Conservation (phyloP, 1,140 invertebrate genomes). For the Dendrolimus punctatus region DNA sequence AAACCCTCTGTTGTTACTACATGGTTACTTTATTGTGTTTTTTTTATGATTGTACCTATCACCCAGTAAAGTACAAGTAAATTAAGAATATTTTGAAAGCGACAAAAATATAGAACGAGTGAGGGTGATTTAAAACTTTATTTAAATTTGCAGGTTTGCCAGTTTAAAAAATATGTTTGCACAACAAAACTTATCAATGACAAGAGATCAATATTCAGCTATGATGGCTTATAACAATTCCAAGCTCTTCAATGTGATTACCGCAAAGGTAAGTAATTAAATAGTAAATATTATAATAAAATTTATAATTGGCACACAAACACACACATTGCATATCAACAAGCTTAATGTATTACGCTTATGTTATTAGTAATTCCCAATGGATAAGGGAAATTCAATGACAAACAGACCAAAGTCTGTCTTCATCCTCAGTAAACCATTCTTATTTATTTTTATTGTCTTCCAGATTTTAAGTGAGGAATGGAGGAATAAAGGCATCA, state of each 20-base stretch:
- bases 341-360: not conserved
- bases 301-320: too few relatives aligned
- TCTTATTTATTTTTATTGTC: not conserved
- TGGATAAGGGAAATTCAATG: too few relatives aligned
- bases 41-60: too few relatives aligned
- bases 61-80: too few relatives aligned
- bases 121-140: not conserved
- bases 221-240: constrained; percentile 92
- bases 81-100: too few relatives aligned
- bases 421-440: not conserved
- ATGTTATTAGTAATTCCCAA: too few relatives aligned
- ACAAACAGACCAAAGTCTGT: too few relatives aligned
- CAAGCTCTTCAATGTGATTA: constrained; percentile 92
- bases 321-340: too few relatives aligned
- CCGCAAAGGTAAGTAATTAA: constrained; percentile 74
- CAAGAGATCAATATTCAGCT: constrained; percentile 78
- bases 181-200: constrained; percentile 55
- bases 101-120: not conserved
- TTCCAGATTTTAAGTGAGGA: constrained; percentile 67
- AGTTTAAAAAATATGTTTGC: constrained; percentile 66
- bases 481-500: constrained; percentile 81
- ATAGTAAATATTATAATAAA: too few relatives aligned
- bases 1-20: too few relatives aligned
- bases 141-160: constrained; percentile 75
- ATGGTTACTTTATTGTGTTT: too few relatives aligned